These are phyloP conservation scores for Lindbergichthys nudifrons DNA, from an alignment of 2,797 vertebrate genomes.

Conservation along the genomic window DNA sequence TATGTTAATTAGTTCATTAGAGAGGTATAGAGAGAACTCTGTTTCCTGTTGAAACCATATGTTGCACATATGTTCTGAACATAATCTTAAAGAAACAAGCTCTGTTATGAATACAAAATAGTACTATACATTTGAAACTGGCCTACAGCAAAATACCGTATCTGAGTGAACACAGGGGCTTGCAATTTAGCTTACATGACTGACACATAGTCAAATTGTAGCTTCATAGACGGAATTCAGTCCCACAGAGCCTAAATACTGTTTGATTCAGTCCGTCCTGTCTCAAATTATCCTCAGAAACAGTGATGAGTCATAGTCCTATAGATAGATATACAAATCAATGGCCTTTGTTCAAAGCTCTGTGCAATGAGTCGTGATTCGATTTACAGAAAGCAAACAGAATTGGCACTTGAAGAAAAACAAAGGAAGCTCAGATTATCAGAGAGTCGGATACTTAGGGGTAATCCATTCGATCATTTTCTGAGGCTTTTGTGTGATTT, in stretches of 20 bases:
- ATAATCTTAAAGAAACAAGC: not conserved
- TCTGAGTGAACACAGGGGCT: not conserved
- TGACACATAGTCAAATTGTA: not conserved
- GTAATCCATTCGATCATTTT: not conserved
- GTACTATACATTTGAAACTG: conserved; percentile 1
- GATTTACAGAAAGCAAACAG: conserved; percentile 5
- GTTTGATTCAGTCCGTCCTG: conserved; percentile 1
- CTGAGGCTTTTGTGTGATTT: not conserved
- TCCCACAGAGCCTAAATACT: not conserved
- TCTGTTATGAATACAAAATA: not conserved
- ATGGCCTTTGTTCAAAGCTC: conserved; percentile 3
- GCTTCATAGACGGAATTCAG: not conserved
- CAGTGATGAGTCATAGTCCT: conserved; percentile 20
- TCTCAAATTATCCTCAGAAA: conserved; percentile 23
- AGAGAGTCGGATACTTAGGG: not conserved
- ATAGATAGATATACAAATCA: not conserved
- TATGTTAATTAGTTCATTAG: not conserved
- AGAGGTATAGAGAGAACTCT: not conserved
- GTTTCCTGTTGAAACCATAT: not conserved
- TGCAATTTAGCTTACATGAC: conserved; percentile 10
- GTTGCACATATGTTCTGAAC: no score
- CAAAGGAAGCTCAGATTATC: not conserved
- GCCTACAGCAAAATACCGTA: not conserved
- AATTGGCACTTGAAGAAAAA: not conserved
- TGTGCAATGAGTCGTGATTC: conserved; percentile 31